These are phyloP conservation scores for Eidolon helvum DNA, from an alignment of 2,113 vertebrate species.

Conservation along the genomic window DNA sequence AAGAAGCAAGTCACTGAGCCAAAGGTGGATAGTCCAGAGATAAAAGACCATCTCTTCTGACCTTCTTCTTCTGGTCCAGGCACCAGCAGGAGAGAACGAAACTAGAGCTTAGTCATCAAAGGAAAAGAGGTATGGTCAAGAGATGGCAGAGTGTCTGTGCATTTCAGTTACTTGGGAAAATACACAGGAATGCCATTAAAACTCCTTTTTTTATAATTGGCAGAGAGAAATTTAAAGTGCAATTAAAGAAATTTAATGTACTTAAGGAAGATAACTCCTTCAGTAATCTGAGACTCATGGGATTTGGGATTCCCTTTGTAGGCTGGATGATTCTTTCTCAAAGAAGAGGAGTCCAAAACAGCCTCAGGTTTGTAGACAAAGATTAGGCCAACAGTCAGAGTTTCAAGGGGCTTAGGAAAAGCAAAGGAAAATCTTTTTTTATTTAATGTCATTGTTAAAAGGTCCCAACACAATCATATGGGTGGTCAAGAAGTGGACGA, in stretches of 20 bases:
- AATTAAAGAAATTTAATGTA: too few relatives aligned
- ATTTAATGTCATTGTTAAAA: not conserved
- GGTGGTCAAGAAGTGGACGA: not conserved
- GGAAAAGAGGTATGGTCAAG: not conserved
- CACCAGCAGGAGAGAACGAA: not conserved
- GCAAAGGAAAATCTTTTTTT: not conserved
- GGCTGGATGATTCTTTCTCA: not conserved
- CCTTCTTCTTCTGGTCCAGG: not conserved
- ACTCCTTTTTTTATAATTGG: not conserved
- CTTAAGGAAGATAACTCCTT: not conserved
- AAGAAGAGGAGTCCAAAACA: not conserved
- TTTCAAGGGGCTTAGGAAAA: not conserved
- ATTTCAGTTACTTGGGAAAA: conserved; percentile 6
- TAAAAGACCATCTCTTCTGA: conserved; percentile 2
- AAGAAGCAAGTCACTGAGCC: not conserved
- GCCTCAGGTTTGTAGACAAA: not conserved
- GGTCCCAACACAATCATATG: not conserved
- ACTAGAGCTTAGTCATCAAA: not conserved
- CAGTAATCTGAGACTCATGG: not conserved
- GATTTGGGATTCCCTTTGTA: not conserved
- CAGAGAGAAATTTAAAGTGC: not conserved
- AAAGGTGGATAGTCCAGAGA: not conserved
- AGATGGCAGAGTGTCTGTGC: not conserved
- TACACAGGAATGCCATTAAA: not conserved
- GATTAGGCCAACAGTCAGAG: not conserved